Percentiles rank a stretch among this genome's conserved stretches.
phyloP scores from a whole-genome alignment of 1,140 invertebrate species.

The Oncopeltus fasciatus region DNA sequence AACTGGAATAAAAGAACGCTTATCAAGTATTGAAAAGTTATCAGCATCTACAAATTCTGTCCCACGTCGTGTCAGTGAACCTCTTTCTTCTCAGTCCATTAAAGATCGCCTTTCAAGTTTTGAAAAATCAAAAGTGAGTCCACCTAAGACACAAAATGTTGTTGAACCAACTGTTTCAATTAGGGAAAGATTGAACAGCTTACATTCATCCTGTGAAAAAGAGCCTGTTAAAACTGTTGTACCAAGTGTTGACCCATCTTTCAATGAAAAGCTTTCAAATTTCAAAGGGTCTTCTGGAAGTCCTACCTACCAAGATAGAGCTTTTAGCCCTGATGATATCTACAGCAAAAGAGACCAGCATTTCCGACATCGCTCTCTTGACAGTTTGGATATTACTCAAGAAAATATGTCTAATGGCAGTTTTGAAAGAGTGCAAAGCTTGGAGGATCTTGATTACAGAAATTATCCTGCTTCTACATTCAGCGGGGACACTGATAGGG shows the following conservation, averaged over 20 bases:
- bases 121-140: slow-evolving; percentile 18
- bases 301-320: not conserved
- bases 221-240: slow-evolving; percentile 31
- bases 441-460: slow-evolving; percentile 42
- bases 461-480: slow-evolving; percentile 36
- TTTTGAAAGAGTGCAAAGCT: slow-evolving; percentile 50
- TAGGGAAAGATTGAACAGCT: slow-evolving; percentile 39
- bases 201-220: slow-evolving; percentile 36
- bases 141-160: not conserved
- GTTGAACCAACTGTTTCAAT: slow-evolving; percentile 25
- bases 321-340: slow-evolving; percentile 23
- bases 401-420: slow-evolving; percentile 33
- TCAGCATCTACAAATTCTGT: slow-evolving; percentile 8
- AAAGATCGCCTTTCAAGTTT: slow-evolving; percentile 25
- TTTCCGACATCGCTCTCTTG: slow-evolving; percentile 40
- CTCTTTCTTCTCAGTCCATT: slow-evolving; percentile 17
- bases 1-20: slow-evolving; percentile 43
- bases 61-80: slow-evolving; percentile 5
- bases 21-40: slow-evolving; percentile 46
- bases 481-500: slow-evolving; percentile 49
- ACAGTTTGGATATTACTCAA: slow-evolving; percentile 42
- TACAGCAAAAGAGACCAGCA: slow-evolving; percentile 23
- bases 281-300: not conserved
- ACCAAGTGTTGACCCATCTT: slow-evolving; percentile 2
- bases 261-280: slow-evolving; percentile 2